Evolutionary conservation across 2,888 invertebrate species (phyloP), one percentile per base, ranked within the genome.

Genomic region (Yponomeuta evonymella): DNA sequence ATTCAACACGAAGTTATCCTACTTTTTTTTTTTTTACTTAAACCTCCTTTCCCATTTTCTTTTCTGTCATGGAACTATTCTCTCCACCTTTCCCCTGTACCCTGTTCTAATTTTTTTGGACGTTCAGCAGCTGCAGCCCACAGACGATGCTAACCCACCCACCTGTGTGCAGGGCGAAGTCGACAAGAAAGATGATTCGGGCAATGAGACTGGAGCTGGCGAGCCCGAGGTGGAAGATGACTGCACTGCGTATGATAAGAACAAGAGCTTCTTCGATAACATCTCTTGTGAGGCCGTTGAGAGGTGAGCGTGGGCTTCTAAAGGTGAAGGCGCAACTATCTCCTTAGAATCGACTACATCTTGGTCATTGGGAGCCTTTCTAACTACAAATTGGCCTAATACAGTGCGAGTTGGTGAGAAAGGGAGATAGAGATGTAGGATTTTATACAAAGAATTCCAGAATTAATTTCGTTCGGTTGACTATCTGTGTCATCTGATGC

Each of bases 271-370:
- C 95, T 99, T 99, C 87, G 99, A 99, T 90, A 98, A 97, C 87
- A 99, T 99, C 83, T 99, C 98, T 77, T 99, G 99, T 86, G 99
- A 99, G 86, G 98, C 99, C 73, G 96, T 97, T 63, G 98, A 98
- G 88, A 95, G 98, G 89, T 95, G 89, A 79, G 79, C 48, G 11
- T 23, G 33, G 30, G 23, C 62, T 62, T 62, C 4, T 62, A 43
- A 43, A 43, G 43, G 33, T 4, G 5, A 33, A 33, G 33, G 33
- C 5, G 5, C 33, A 33, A 2, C 33, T 33, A 33, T 33, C 5
- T 1, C 33, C 2, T 4, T 4, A 33, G 33, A 33, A 33, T 33
- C 2, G 33, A 33, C 33, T 33, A 5, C 33, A 23, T 1, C 23
- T 23, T 23, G 23, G 23, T 23, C 23, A 23, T 23, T 23, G 23